Conservation (phyloP, 2,888 invertebrate species). For the Luffia ferchaultella region DNA sequence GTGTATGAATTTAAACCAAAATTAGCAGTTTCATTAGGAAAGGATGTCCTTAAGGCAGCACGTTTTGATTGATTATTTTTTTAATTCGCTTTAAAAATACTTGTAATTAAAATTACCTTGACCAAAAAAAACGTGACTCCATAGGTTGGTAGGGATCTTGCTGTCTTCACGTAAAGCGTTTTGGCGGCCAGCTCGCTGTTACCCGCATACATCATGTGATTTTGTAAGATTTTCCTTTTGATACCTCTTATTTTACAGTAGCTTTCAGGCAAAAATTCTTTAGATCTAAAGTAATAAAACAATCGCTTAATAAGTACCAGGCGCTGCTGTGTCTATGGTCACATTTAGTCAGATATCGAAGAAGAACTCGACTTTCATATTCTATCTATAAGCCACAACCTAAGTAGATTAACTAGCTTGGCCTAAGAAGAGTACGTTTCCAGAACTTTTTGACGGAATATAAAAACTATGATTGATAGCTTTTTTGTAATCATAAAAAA, state of each 20-base stretch:
- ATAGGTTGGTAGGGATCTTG: conserved; percentile 93
- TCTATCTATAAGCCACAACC: neutral
- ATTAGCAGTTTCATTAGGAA: too few species aligned
- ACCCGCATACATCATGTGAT: conserved; percentile 80
- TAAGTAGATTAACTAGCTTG: too few species aligned
- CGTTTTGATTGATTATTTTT: too few species aligned
- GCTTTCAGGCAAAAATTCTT: conserved; percentile 94
- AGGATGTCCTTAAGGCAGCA: too few species aligned
- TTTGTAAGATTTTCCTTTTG: conserved; percentile 92
- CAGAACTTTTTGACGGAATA: too few species aligned
- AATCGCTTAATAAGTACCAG: neutral
- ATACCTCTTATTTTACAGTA: conserved; percentile 90
- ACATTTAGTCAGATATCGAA: too few species aligned
- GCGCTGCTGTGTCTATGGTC: neutral
- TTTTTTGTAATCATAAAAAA: too few species aligned
- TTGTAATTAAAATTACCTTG: conserved; percentile 65
- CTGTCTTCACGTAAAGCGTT: conserved; percentile 94
- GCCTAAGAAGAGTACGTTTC: too few species aligned
- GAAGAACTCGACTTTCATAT: too few species aligned
- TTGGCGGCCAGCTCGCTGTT: conserved; percentile 92
- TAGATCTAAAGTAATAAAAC: conserved; percentile 28
- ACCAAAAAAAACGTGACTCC: conserved; percentile 99
- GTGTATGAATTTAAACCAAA: too few species aligned
- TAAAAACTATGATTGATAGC: too few species aligned
- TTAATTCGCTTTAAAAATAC: neutral